These are phyloP conservation scores for Chymomyza amoena DNA, from an alignment of 2,888 invertebrate species.

Conservation along the genomic window DNA sequence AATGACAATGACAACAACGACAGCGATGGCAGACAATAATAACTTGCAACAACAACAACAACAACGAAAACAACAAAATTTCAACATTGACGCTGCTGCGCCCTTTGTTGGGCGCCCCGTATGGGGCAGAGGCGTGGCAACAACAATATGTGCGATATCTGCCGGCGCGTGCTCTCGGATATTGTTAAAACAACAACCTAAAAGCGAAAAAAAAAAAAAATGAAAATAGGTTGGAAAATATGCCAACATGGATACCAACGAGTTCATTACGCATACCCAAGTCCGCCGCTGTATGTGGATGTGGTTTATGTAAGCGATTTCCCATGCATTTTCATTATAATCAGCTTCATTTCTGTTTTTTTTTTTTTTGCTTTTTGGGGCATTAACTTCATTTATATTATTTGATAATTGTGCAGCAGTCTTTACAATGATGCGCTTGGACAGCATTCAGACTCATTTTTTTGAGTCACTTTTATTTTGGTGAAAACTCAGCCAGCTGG, in stretches of 20 bases:
- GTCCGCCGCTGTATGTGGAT: constrained; percentile 6
- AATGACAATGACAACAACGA: constrained; percentile 34
- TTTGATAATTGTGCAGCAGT: neutral
- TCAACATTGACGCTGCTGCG: constrained; percentile 53
- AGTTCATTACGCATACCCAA: constrained; percentile 63
- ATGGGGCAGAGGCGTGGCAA: neutral
- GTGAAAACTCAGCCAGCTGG: neutral
- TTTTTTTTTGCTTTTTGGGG: neutral
- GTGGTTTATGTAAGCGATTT: neutral
- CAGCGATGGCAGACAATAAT: constrained; percentile 15
- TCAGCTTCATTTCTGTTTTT: neutral
- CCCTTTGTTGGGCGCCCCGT: constrained; percentile 53
- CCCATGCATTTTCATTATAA: neutral
- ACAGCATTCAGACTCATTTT: neutral
- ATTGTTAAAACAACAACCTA: constrained; percentile 50
- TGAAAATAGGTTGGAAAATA: neutral
- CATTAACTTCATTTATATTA: neutral
- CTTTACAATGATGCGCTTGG: neutral
- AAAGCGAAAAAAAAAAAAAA: neutral
- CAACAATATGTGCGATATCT: neutral
- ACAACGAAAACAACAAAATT: constrained; percentile 21
- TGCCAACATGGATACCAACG: constrained; percentile 26
- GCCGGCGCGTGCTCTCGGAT: constrained; percentile 14
- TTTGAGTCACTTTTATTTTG: neutral
- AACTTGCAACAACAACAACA: constrained; percentile 5